A percentile compares a stretch with the other conserved stretches of the same genome.
Conservation (phyloP, 2,113 vertebrate genomes). For the Procavia capensis region DNA sequence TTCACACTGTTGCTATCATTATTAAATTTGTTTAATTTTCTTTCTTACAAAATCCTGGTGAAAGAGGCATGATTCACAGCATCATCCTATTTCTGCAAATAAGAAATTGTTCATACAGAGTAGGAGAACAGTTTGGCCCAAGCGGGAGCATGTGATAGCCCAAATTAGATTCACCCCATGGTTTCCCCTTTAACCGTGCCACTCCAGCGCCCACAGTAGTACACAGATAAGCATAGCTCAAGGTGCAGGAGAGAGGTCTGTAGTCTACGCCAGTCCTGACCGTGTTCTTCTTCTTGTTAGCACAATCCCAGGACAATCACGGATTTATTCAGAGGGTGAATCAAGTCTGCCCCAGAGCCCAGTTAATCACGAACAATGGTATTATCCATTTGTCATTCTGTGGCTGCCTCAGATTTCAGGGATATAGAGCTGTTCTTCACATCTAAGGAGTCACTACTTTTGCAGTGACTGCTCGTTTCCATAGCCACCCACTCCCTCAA, state of each 20-base stretch:
- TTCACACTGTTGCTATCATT: conserved; percentile 11
- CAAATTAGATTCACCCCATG: conserved; percentile 20
- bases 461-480: not conserved
- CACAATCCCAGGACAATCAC: not conserved
- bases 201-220: not conserved
- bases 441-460: not conserved
- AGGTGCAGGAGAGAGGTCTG: not conserved
- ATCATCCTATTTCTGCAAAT: conserved; percentile 5
- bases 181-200: not conserved
- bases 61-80: not conserved
- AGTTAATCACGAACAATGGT: not conserved
- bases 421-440: not conserved
- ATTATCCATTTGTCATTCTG: not conserved
- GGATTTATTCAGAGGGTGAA: conserved; percentile 2
- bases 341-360: not conserved
- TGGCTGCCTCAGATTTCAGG: not conserved
- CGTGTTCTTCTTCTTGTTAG: not conserved
- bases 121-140: conserved; percentile 2
- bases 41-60: not conserved
- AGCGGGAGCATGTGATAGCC: not conserved
- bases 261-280: not conserved
- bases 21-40: conserved; percentile 24
- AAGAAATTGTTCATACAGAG: not conserved
- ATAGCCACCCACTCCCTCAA: not conserved
- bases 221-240: conserved; percentile 1